Percentiles rank a stretch among this genome's conserved stretches.
These are phyloP conservation scores for Leistus spinibarbis DNA, from an alignment of 2,888 invertebrate genomes.

Conservation along the genomic window DNA sequence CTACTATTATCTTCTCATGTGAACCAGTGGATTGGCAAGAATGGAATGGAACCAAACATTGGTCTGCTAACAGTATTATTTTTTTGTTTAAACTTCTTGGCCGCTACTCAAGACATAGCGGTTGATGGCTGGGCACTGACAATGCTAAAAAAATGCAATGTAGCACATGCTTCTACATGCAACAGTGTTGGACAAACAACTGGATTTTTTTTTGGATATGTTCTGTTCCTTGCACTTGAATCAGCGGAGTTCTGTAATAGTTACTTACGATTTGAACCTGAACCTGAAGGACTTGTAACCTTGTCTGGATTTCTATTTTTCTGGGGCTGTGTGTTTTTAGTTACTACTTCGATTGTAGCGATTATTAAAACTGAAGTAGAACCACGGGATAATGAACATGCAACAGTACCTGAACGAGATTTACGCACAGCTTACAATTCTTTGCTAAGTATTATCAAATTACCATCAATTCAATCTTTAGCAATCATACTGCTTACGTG, in stretches of 20 bases:
- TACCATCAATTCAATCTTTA: conserved; percentile 81
- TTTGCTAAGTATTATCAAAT: conserved; percentile 79
- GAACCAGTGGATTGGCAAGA: conserved; percentile 77
- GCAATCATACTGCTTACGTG: conserved; percentile 84
- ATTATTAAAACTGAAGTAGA: conserved; percentile 83
- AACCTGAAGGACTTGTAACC: conserved; percentile 63
- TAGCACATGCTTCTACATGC: conserved; percentile 98
- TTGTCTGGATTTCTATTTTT: conserved; percentile 84
- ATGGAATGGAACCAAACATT: conserved; percentile 68
- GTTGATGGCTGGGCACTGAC: conserved; percentile 99
- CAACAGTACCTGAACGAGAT: conserved; percentile 57
- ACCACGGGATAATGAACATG: conserved; percentile 55
- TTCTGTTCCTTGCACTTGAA: conserved; percentile 94
- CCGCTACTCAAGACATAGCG: conserved; percentile 99
- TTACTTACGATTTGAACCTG: conserved; percentile 78
- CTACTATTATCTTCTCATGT: conserved; percentile 79
- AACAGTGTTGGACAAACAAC: conserved; percentile 99
- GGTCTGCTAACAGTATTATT: conserved; percentile 82
- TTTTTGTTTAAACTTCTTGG: conserved; percentile 91
- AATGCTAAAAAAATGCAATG: conserved; percentile 95
- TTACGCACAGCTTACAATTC: conserved; percentile 80
- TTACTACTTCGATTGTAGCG: conserved; percentile 88
- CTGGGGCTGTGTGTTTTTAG: conserved; percentile 92
- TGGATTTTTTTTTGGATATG: conserved; percentile 96
- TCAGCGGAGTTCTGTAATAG: conserved; percentile 95